A percentile compares a stretch with the other conserved stretches of the same genome.
Conservation (phyloP, 2,113 vertebrate species). For the Poecile atricapillus region DNA sequence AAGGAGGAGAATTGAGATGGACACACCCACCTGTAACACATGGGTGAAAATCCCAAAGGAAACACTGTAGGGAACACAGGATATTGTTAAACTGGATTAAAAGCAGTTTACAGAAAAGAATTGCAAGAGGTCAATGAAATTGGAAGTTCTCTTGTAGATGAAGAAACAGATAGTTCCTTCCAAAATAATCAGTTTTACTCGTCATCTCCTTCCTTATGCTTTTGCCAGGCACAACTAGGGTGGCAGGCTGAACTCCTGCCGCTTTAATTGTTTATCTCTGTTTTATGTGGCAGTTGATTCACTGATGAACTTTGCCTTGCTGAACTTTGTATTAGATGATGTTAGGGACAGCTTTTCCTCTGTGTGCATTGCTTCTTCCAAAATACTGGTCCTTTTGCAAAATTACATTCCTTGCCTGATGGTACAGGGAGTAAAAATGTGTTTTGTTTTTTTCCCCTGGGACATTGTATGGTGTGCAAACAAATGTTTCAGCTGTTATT, state of each 20-base stretch:
- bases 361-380: neutral
- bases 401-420: neutral
- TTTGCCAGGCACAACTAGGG: neutral
- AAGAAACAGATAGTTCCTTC: neutral
- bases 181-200: neutral
- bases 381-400: neutral
- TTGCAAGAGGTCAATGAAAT: neutral
- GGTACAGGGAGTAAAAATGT: neutral
- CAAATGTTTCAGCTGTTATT: neutral
- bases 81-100: neutral
- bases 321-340: slow-evolving; percentile 24
- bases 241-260: neutral
- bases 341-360: neutral
- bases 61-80: neutral
- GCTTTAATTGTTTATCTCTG: neutral
- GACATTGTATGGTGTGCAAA: neutral
- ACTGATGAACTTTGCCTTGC: slow-evolving; percentile 9
- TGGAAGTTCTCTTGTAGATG: neutral
- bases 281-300: slow-evolving; percentile 4
- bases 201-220: neutral
- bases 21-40: neutral
- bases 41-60: neutral
- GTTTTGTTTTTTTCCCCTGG: neutral
- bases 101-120: neutral
- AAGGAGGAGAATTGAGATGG: neutral